Base-by-base conservation (phyloP, 2,113 vertebrate species). In the Lamprotornis superbus region DNA sequence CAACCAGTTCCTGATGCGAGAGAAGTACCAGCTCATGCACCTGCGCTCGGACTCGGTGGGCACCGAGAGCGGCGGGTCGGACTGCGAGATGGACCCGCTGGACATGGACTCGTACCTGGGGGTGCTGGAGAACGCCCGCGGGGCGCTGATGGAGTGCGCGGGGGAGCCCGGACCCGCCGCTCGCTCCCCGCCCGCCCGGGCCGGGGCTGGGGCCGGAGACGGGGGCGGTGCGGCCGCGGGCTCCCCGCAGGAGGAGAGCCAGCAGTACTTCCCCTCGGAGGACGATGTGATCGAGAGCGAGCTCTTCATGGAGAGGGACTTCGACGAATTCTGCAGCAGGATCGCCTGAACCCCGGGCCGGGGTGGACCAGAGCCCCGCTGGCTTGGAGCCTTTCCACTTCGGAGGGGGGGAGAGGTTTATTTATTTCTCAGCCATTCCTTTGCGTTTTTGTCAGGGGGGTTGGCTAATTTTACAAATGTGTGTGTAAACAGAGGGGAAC, bases 1-100 rank as follows among this genome's bases (percentile, higher is more conserved):
- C 78, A 99, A 99, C 97, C 98, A 99, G 97, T 99, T 99, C 90
- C 97, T 99, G 52, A 99, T 99, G 98, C 97, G 97, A 30, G 98
- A 99, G 93, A 99, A 99, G 95, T 98, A 99, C 90, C 98, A 98
- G 97, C 97, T 99, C 87, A 97, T 98, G 97, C 98, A 98, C 87
- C 97, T 99, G 97, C 98, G 98, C 39, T 99, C 98, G 5, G 98
- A 99, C 95, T 99, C 98, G 2, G 96, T 98, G 84, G 98, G 98
- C 13, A 98, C 98, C 15, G 98, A 99, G 95, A 98, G 98, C 96
- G 97, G 98, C 92, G 97, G 98, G 67, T 98, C 98, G 7, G 98
- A 98, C 95, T 98, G 98, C 80, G 98, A 98, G 89, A 84, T 97
- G 95, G 98, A 99, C 94, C 98, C 98, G 67, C 98, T 98, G 11